A percentile compares a stretch with the other conserved stretches of the same genome.
Conservation (phyloP, 2,888 invertebrate genomes). For the Heliconius charithonia region DNA sequence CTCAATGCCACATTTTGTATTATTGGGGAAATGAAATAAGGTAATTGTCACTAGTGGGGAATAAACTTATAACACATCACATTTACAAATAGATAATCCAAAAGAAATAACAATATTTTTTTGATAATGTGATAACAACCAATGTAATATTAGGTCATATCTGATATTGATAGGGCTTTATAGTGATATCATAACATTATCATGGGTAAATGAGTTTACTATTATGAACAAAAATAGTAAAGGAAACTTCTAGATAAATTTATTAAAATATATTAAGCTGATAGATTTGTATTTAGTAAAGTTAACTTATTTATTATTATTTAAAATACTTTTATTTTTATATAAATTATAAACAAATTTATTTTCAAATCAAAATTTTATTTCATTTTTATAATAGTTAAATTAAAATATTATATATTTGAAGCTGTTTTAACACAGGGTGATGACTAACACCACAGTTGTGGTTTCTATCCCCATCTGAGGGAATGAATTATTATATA, state of each 20-base stretch:
- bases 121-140: background rate
- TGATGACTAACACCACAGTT: no score
- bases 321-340: background rate
- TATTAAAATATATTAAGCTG: background rate
- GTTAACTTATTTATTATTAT: background rate
- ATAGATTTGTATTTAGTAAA: background rate
- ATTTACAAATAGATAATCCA: background rate
- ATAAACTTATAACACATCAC: background rate
- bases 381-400: no score
- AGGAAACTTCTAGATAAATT: conserved; percentile 14
- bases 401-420: no score
- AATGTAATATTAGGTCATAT: conserved; percentile 10
- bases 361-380: no score
- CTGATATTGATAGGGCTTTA: conserved; percentile 16
- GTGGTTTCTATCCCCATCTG: no score
- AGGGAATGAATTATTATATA: no score
- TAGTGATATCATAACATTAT: conserved; percentile 15
- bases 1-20: background rate
- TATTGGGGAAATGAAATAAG: background rate
- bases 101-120: background rate
- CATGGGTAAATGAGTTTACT: background rate
- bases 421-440: no score
- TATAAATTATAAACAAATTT: no score
- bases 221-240: conserved; percentile 11
- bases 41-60: background rate